Evolutionary conservation across 2,113 vertebrate species (phyloP).

Genomic region (Gobiocypris rarus): DNA sequence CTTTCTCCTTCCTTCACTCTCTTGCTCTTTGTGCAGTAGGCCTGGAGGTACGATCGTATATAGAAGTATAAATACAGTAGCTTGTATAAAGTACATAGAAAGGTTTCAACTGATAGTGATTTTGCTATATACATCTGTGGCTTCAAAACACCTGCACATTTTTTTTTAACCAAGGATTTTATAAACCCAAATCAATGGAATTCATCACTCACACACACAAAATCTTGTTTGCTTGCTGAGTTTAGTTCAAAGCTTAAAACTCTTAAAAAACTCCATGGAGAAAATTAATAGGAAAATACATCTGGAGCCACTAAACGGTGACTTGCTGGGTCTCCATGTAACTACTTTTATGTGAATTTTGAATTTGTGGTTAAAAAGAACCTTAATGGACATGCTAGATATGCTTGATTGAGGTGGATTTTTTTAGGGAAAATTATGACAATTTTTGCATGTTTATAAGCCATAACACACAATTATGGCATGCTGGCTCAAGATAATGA

Average conservation of each 20-base stretch:
- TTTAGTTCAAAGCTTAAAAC: background rate
- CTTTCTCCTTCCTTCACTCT: constrained; percentile 22
- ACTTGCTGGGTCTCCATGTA: background rate
- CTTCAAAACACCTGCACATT: background rate
- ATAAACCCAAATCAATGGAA: background rate
- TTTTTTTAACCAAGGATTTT: background rate
- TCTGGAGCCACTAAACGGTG: background rate
- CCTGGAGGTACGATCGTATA: background rate
- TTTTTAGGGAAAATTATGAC: background rate
- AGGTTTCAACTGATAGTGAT: background rate
- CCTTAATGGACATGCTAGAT: background rate
- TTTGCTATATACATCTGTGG: background rate
- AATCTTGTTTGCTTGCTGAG: background rate
- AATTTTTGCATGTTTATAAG: background rate
- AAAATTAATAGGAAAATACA: background rate
- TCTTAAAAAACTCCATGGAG: background rate
- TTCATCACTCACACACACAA: background rate
- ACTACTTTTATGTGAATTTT: background rate
- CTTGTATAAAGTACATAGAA: background rate
- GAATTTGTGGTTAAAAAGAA: background rate
- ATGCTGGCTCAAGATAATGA: background rate
- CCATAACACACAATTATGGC: background rate
- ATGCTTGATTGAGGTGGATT: background rate
- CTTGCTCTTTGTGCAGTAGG: constrained; percentile 64
- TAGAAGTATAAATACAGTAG: background rate